A percentile compares a stretch with the other conserved stretches of the same genome.
Evolutionary conservation across 2,888 invertebrate species (phyloP).

Genomic region (Zootermopsis nevadensis): DNA sequence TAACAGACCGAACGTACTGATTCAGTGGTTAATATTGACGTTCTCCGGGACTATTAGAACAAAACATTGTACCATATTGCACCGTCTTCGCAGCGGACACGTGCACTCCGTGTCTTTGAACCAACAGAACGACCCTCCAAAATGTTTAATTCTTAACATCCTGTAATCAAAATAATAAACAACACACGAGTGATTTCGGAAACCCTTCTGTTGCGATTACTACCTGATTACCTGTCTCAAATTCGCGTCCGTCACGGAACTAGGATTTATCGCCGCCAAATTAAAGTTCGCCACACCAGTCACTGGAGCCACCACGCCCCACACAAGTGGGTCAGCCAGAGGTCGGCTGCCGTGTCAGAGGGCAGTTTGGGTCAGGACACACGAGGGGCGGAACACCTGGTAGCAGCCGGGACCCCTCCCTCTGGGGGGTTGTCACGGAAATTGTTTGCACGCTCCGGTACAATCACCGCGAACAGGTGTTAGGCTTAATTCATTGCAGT

Average conservation of each 20-base stretch:
- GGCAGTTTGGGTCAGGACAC: constrained; percentile 5
- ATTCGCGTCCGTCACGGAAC: background rate
- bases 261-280: background rate
- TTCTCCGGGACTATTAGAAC: no score
- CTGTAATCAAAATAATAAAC: background rate
- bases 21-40: no score
- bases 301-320: background rate
- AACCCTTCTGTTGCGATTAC: background rate
- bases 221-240: background rate
- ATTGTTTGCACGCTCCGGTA: background rate
- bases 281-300: background rate
- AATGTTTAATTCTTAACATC: background rate
- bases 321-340: background rate
- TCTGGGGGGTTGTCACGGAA: constrained; percentile 14
- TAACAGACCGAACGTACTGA: background rate
- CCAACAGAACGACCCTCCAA: no score
- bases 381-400: background rate
- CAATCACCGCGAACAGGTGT: background rate
- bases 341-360: background rate
- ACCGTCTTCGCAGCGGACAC: no score
- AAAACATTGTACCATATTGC: no score
- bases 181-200: background rate
- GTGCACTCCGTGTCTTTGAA: no score
- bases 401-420: background rate
- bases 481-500: background rate